Evolutionary conservation across 2,113 vertebrate genomes (phyloP), one percentile per base, ranked within the genome.

Genomic region (Sula dactylatra): DNA sequence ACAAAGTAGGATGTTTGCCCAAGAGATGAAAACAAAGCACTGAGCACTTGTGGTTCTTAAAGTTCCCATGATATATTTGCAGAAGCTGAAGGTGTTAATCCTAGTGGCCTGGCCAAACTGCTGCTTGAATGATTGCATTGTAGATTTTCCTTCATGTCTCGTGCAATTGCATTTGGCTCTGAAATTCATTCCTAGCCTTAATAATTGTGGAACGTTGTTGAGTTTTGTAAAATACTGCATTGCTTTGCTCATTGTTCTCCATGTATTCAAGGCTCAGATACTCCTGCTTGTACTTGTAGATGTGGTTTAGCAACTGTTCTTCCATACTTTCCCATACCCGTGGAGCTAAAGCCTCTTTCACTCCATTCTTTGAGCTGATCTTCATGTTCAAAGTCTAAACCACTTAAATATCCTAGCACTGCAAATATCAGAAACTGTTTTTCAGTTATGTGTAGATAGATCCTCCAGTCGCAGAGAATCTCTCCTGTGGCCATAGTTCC

Each of bases 21-120:
- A 42, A 88, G 79, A 80, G 58, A 85, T 66, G 52, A 62, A 89
- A 93, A 90, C n/a, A 77, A 66, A 77, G 21, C 2, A 1, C 59
- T 83, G 69, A 67, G 61, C 55, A 5, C 14, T 81, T 71, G 49
- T 49, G 27, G 10, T 71, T 78, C 65, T 45, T 64, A 9, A 44
- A 65, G 44, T 76, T 86, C 38, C 1, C 1, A 6, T 93, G 71
- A 56, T 62, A 61, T 62, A n/a, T 93, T 90, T 91, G 70, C 42
- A 96, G 82, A 82, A 77, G 13, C 19, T 78, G 65, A 50, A 93
- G 65, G n/a, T 95, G 76, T 90, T 93, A 92, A 94, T 88, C 64
- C 55, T 59, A 40, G 32, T 82, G 85, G n/a, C 64, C 29, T 81
- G 59, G 61, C 42, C 67, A 83, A 67, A 55, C 55, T 80, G 40